These are phyloP conservation scores for Nasonia longicornis DNA, from an alignment of 1,140 invertebrate genomes.

Conservation along the genomic window DNA sequence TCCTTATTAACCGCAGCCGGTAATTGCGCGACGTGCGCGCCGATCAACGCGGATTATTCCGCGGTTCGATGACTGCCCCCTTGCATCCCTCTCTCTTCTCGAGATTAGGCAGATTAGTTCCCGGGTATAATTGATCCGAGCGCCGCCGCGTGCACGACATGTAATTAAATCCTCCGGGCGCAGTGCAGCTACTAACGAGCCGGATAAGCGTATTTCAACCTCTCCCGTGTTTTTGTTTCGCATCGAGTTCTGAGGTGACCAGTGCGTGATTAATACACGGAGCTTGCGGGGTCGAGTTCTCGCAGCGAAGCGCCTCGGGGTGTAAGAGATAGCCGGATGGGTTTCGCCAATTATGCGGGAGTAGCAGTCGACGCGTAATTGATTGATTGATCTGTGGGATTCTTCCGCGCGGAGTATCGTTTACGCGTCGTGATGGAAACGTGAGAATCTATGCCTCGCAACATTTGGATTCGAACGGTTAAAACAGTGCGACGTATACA, in stretches of 20 bases:
- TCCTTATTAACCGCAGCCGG: constrained; percentile 63
- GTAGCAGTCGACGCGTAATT: background rate
- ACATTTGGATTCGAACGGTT: too few species aligned
- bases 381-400: constrained; percentile 3
- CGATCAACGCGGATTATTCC: constrained; percentile 59
- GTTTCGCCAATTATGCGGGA: background rate
- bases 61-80: constrained; percentile 54
- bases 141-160: constrained; percentile 33
- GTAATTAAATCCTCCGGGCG: constrained; percentile 43
- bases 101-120: constrained; percentile 61
- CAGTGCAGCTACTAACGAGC: background rate
- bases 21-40: constrained; percentile 55
- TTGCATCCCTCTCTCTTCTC: background rate
- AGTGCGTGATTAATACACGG: constrained; percentile 23
- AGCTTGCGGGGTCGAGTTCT: constrained; percentile 1
- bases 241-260: background rate
- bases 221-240: background rate
- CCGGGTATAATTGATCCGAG: constrained; percentile 53
- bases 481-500: too few species aligned
- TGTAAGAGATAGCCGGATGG: background rate
- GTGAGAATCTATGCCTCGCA: too few species aligned
- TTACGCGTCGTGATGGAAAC: background rate
- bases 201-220: background rate
- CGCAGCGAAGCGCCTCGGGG: background rate
- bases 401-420: background rate